Conservation (phyloP, 2,888 invertebrate genomes). For the Torymus texanus region DNA sequence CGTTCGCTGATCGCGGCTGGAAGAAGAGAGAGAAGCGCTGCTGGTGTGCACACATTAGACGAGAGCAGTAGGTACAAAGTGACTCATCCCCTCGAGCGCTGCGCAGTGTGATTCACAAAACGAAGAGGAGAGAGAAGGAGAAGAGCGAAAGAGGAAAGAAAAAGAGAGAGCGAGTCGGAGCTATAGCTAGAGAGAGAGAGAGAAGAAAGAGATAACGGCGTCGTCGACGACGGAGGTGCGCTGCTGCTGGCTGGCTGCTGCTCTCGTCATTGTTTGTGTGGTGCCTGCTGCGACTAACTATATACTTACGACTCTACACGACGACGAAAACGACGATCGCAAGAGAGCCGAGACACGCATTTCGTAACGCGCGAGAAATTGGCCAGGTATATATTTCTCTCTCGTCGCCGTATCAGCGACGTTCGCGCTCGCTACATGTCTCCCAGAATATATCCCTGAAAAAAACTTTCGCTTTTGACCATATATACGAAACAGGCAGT, state of each 20-base stretch:
- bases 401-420: not conserved
- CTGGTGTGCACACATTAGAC: too few species aligned
- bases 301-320: too few species aligned
- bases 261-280: constrained; percentile 17
- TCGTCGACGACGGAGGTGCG: constrained; percentile 15
- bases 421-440: not conserved
- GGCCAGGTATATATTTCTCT: constrained; percentile 34
- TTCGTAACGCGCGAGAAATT: constrained; percentile 49
- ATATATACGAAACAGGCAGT: not conserved
- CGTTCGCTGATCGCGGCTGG: too few species aligned
- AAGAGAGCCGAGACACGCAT: constrained; percentile 1
- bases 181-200: constrained; percentile 1
- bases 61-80: not conserved
- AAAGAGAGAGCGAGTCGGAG: constrained; percentile 4
- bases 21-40: too few species aligned
- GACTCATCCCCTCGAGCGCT: constrained; percentile 46
- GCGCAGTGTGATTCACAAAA: constrained; percentile 20
- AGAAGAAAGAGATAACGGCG: constrained; percentile 1
- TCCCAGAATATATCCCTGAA: constrained; percentile 7
- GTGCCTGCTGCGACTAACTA: constrained; percentile 9
- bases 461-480: constrained; percentile 49
- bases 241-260: not conserved
- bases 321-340: too few species aligned
- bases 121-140: not conserved
- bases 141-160: constrained; percentile 1